phyloP scores from a whole-genome alignment of 2,888 invertebrate genomes.

The Drosophila greeni region DNA sequence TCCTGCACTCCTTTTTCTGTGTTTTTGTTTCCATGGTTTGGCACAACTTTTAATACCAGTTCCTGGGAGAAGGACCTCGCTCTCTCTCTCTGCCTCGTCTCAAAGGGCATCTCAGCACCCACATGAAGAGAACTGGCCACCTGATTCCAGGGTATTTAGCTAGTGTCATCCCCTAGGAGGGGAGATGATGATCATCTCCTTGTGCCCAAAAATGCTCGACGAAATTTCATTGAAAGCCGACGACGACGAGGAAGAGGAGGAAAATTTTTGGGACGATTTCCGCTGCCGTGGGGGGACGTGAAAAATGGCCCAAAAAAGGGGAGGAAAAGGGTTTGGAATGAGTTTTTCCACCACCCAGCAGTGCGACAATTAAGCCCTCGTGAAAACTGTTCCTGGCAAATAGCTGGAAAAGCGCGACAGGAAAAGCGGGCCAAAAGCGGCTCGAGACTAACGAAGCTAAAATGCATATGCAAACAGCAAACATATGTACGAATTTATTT shows the following conservation, averaged over 20 bases:
- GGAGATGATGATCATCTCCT: constrained; percentile 16
- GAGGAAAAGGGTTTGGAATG: neutral
- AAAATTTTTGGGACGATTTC: constrained; percentile 63
- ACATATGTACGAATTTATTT: constrained; percentile 21
- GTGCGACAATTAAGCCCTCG: constrained; percentile 66
- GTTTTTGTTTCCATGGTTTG: neutral
- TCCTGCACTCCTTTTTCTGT: constrained; percentile 1
- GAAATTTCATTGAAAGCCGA: constrained; percentile 67
- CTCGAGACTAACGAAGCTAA: constrained; percentile 67
- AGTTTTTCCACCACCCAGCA: constrained; percentile 50
- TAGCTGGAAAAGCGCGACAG: constrained; percentile 28
- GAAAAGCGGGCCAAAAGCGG: constrained; percentile 20
- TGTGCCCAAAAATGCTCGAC: constrained; percentile 59
- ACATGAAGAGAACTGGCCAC: no score
- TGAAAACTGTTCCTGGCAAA: constrained; percentile 9
- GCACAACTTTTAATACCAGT: constrained; percentile 28
- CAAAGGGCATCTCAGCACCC: constrained; percentile 3
- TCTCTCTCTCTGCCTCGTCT: neutral
- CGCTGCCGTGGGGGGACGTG: constrained; percentile 36
- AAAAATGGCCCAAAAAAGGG: constrained; percentile 54
- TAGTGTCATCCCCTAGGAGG: neutral
- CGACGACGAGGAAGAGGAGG: constrained; percentile 47
- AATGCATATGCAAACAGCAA: constrained; percentile 63
- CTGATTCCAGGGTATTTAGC: constrained; percentile 7
- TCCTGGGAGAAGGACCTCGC: no score